Evolutionary conservation across 2,888 invertebrate genomes (phyloP).

Genomic region (Itoplectis maculator): DNA sequence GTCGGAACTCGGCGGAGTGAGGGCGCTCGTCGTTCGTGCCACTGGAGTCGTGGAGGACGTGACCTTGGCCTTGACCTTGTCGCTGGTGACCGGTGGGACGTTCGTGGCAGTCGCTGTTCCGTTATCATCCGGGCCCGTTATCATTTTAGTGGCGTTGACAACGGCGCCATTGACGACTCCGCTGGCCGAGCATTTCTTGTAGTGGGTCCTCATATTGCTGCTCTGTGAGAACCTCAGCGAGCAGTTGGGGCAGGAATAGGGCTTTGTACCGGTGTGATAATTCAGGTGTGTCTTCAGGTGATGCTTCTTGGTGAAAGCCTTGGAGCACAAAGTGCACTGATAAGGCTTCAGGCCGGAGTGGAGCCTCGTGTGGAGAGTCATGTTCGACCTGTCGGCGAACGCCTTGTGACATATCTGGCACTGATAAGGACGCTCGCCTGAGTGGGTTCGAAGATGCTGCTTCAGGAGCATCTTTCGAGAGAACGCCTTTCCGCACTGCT

Average conservation of each 20-base stretch:
- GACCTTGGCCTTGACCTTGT: background rate
- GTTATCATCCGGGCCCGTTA: no score
- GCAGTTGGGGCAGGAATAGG: constrained; percentile 91
- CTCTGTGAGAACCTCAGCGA: constrained; percentile 93
- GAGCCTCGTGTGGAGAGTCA: constrained; percentile 92
- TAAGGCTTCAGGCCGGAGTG: constrained; percentile 94
- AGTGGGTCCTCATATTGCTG: constrained; percentile 94
- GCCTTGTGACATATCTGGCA: constrained; percentile 93
- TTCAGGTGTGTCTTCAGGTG: constrained; percentile 94
- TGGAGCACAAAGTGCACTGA: constrained; percentile 88
- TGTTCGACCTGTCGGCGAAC: constrained; percentile 93
- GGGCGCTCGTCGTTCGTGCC: constrained; percentile 67
- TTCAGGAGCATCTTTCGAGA: constrained; percentile 94
- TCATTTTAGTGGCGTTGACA: background rate
- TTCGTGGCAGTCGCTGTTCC: constrained; percentile 42
- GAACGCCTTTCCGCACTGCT: constrained; percentile 92
- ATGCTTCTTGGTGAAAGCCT: constrained; percentile 94
- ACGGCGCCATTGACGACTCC: background rate
- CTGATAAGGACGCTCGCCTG: constrained; percentile 92
- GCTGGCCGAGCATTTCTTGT: constrained; percentile 88
- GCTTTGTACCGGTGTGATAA: constrained; percentile 93
- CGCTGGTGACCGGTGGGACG: constrained; percentile 35
- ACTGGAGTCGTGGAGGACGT: constrained; percentile 34
- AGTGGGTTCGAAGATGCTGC: constrained; percentile 93
- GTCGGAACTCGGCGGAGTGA: constrained; percentile 80